Conservation (phyloP, 1,140 invertebrate species). For the Harpegnathos saltator region DNA sequence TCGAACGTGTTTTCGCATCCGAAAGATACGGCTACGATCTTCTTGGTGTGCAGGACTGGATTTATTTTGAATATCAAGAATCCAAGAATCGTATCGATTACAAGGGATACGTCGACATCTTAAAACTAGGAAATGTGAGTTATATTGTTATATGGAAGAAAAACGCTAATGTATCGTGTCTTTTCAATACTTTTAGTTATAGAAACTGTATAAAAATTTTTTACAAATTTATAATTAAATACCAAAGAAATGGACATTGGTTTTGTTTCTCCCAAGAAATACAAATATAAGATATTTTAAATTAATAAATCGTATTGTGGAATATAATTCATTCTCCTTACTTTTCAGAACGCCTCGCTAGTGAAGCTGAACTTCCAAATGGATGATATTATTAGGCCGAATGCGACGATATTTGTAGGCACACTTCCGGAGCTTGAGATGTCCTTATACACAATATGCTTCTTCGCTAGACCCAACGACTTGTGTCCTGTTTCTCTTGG, state of each 20-base stretch:
- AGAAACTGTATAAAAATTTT: too few relatives aligned
- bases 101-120: conserved; percentile 91
- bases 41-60: conserved; percentile 94
- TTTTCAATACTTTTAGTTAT: too few relatives aligned
- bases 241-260: neutral
- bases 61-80: conserved; percentile 92
- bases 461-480: conserved; percentile 90
- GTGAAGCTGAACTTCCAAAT: conserved; percentile 93
- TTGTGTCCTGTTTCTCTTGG: conserved; percentile 91
- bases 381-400: conserved; percentile 90
- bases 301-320: conserved; percentile 10
- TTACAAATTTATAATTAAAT: too few relatives aligned
- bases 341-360: conserved; percentile 88
- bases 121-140: conserved; percentile 89
- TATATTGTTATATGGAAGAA: neutral
- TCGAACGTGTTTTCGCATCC: conserved; percentile 95
- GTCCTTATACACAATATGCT: conserved; percentile 95
- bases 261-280: neutral
- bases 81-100: conserved; percentile 89
- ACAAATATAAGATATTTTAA: conserved; percentile 4
- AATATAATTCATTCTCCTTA: conserved; percentile 40
- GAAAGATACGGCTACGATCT: conserved; percentile 90
- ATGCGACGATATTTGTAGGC: conserved; percentile 94
- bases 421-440: conserved; percentile 97
- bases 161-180: neutral